phyloP scores from a whole-genome alignment of 2,888 invertebrate species.

The Mallateleia sp. region DNA sequence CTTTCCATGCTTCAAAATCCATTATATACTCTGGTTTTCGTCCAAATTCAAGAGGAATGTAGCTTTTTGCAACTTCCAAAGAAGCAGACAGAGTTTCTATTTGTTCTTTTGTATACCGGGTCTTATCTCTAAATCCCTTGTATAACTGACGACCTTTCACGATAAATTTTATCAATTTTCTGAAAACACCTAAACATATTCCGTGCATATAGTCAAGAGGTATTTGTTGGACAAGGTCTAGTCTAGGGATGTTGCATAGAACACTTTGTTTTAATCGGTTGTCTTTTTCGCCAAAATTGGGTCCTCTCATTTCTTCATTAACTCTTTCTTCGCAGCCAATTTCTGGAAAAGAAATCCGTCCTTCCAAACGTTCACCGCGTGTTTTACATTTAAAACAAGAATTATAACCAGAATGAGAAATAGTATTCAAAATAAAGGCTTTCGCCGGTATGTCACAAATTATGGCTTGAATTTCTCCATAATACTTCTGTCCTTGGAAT shows the following conservation, averaged over 20 bases:
- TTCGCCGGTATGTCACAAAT: conserved; percentile 60
- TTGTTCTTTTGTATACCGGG: background rate
- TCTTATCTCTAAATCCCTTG: conserved; percentile 24
- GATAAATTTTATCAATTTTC: conserved; percentile 43
- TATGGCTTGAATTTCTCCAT: conserved; percentile 32
- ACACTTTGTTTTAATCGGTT: conserved; percentile 40
- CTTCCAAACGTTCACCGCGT: conserved; percentile 30
- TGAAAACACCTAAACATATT: conserved; percentile 50
- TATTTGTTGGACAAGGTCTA: conserved; percentile 49
- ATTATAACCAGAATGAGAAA: conserved; percentile 43
- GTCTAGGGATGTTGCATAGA: conserved; percentile 47
- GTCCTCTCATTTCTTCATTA: conserved; percentile 42
- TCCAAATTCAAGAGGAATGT: conserved; percentile 33
- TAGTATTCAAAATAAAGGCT: conserved; percentile 25
- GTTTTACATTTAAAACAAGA: conserved; percentile 62
- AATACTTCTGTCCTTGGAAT: conserved; percentile 9
- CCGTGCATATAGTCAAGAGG: conserved; percentile 58
- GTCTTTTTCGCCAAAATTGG: background rate
- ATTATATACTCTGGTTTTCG: conserved; percentile 33
- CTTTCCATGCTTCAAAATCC: conserved; percentile 46
- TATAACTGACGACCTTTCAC: conserved; percentile 6
- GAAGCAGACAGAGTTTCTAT: conserved; percentile 7
- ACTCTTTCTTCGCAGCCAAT: conserved; percentile 33
- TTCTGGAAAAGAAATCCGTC: conserved; percentile 34
- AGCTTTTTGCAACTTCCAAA: conserved; percentile 8